A percentile compares a stretch with the other conserved stretches of the same genome.
These are phyloP conservation scores for Hydropsyche betteni DNA, from an alignment of 2,888 invertebrate species.

Conservation along the genomic window DNA sequence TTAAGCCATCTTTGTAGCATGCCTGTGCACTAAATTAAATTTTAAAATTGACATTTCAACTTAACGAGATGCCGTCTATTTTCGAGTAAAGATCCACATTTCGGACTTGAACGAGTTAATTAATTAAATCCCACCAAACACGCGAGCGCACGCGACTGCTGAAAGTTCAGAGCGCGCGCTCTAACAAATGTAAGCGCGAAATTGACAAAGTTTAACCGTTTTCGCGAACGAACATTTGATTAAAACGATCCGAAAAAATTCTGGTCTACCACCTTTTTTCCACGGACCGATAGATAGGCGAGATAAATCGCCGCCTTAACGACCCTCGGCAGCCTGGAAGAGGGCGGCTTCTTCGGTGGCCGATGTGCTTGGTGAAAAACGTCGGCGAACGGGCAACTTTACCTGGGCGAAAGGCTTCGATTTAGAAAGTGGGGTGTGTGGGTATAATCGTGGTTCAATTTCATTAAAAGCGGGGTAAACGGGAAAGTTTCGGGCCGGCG, in stretches of 20 bases:
- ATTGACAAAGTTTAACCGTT: constrained; percentile 25
- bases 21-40: too few species aligned
- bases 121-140: too few species aligned
- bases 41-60: too few species aligned
- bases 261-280: background rate
- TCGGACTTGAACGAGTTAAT: too few species aligned
- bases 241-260: constrained; percentile 13
- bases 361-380: too few species aligned
- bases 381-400: constrained; percentile 33
- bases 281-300: constrained; percentile 1
- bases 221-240: constrained; percentile 12
- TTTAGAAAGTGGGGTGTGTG: constrained; percentile 15
- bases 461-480: constrained; percentile 40
- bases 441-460: constrained; percentile 44
- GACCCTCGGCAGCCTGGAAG: background rate
- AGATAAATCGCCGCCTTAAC: constrained; percentile 26
- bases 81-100: too few species aligned
- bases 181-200: background rate
- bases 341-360: background rate
- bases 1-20: too few species aligned
- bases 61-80: too few species aligned
- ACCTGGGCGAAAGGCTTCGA: background rate
- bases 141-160: background rate
- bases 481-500: constrained; percentile 35
- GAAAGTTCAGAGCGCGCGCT: background rate